A percentile compares a stretch with the other conserved stretches of the same genome.
phyloP scores from a whole-genome alignment of 2,797 vertebrate genomes.

The Nannoperca australis region DNA sequence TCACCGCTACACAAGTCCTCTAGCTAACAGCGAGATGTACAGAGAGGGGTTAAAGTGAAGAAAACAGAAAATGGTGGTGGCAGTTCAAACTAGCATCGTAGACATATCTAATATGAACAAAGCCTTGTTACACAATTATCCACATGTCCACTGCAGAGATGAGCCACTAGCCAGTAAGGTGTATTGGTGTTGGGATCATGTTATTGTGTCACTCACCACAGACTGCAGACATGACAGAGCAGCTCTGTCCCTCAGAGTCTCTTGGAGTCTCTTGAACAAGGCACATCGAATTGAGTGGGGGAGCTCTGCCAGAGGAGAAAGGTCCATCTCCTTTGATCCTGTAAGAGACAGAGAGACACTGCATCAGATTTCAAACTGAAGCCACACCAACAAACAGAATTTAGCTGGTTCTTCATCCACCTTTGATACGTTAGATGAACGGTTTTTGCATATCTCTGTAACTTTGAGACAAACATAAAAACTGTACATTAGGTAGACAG shows the following conservation, averaged over 20 bases:
- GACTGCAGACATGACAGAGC: conserved; percentile 80
- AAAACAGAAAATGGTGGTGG: neutral
- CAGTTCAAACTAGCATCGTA: no score
- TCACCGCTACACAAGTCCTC: conserved; percentile 78
- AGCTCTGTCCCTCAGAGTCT: conserved; percentile 77
- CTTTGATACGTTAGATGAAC: neutral
- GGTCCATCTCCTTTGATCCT: conserved; percentile 78
- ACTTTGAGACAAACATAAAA: no score
- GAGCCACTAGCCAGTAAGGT: neutral
- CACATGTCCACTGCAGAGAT: no score
- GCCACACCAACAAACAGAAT: neutral
- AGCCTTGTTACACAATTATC: neutral
- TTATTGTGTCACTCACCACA: conserved; percentile 81
- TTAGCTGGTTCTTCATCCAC: neutral
- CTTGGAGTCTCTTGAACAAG: conserved; percentile 77
- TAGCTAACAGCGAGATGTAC: conserved; percentile 75
- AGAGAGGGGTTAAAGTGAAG: neutral
- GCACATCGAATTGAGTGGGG: conserved; percentile 56
- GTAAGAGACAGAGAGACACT: conserved; percentile 39
- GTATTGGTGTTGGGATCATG: neutral
- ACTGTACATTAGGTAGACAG: neutral
- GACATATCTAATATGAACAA: neutral
- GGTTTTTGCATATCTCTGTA: neutral
- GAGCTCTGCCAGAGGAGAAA: conserved; percentile 84
- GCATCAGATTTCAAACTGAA: conserved; percentile 6